phyloP scores from a whole-genome alignment of 2,888 invertebrate species.

The Anthrax anthrax region DNA sequence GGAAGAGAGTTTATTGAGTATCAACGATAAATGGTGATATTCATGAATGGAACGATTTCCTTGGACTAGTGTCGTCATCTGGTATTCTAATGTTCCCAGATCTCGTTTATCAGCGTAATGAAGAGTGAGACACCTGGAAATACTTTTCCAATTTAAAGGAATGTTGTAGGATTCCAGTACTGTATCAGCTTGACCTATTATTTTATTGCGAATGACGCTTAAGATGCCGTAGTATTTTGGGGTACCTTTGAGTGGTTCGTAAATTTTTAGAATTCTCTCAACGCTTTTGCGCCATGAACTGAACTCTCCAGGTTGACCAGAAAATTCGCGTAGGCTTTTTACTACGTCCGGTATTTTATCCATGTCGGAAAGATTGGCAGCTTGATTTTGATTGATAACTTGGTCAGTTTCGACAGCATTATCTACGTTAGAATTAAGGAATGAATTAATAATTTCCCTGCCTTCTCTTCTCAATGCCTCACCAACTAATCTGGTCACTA shows the following conservation, averaged over 20 bases:
- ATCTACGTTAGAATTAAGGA: too few species aligned
- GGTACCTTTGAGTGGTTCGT: slow-evolving; percentile 7
- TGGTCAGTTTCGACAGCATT: too few species aligned
- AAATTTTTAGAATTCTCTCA: slow-evolving; percentile 7
- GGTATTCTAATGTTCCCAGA: slow-evolving; percentile 9
- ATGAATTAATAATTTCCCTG: too few species aligned
- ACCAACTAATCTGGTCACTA: too few species aligned
- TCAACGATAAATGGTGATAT: slow-evolving; percentile 10
- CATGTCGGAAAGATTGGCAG: slow-evolving; percentile 1
- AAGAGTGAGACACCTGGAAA: slow-evolving; percentile 4
- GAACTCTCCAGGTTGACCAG: slow-evolving; percentile 7
- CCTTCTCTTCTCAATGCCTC: too few species aligned
- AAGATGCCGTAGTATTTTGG: slow-evolving; percentile 11
- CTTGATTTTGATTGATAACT: too few species aligned
- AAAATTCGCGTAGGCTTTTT: slow-evolving; percentile 5
- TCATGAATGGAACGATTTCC: slow-evolving; percentile 1
- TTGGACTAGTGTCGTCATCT: slow-evolving; percentile 9
- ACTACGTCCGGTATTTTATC: slow-evolving; percentile 8
- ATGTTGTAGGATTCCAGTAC: slow-evolving; percentile 11
- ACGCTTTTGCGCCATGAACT: slow-evolving; percentile 9
- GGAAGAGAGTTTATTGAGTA: slow-evolving; percentile 10
- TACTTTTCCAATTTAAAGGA: slow-evolving; percentile 6
- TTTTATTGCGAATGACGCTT: slow-evolving; percentile 9
- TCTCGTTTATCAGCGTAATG: slow-evolving; percentile 11
- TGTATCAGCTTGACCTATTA: slow-evolving; percentile 8